These are phyloP conservation scores for Serinus canaria DNA, from an alignment of 2,113 vertebrate genomes.

Conservation along the genomic window DNA sequence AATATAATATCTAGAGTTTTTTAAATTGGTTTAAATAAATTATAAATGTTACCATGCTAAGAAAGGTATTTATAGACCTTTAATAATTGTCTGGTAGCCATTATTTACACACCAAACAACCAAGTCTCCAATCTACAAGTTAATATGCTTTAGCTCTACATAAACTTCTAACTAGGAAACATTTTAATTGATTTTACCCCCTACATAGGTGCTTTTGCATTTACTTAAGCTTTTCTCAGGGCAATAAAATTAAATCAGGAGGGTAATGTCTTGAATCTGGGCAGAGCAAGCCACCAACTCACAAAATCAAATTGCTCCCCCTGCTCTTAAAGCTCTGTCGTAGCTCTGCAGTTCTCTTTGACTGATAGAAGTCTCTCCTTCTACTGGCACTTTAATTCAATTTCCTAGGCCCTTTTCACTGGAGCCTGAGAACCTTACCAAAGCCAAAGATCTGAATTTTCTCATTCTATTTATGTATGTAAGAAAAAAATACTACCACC, in stretches of 20 bases:
- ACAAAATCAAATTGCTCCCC: background rate
- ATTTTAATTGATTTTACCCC: background rate
- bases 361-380: background rate
- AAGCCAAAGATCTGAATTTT: background rate
- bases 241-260: background rate
- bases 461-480: background rate
- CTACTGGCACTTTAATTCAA: background rate
- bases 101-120: background rate
- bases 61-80: background rate
- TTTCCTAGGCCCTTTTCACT: background rate
- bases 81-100: background rate
- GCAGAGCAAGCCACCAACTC: background rate
- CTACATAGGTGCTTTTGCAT: background rate
- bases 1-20: background rate
- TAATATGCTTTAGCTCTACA: background rate
- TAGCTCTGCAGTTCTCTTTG: background rate
- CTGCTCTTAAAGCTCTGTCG: accelerated
- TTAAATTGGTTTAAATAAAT: background rate
- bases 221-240: background rate
- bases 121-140: background rate
- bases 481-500: background rate
- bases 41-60: background rate
- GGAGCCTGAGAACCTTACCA: background rate
- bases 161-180: background rate
- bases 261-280: background rate